Evolutionary conservation across 2,797 vertebrate genomes (phyloP).

Genomic region (Microctenopoma steveboyesi): DNA sequence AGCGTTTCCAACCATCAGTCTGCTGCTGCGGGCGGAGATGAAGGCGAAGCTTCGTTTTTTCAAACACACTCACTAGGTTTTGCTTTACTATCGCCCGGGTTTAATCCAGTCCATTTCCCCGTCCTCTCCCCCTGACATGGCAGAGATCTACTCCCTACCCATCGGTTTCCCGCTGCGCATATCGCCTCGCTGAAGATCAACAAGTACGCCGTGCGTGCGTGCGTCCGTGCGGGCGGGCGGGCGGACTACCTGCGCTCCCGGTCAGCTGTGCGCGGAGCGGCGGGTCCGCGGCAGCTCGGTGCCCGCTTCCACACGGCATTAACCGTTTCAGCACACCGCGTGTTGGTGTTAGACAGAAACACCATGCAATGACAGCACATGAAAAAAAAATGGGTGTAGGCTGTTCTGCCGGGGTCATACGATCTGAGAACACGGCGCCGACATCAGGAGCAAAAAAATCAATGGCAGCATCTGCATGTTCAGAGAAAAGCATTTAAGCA

Average conservation of each 20-base stretch:
- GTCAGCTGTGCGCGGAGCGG: slow-evolving; percentile 72
- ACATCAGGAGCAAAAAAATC: slow-evolving; percentile 7
- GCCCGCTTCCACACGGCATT: slow-evolving; percentile 56
- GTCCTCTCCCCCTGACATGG: slow-evolving; percentile 77
- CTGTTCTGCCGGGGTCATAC: not conserved
- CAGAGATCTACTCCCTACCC: slow-evolving; percentile 50
- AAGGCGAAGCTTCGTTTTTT: slow-evolving; percentile 49
- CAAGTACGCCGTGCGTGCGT: slow-evolving; percentile 75
- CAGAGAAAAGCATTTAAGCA: not conserved
- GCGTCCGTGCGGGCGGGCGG: slow-evolving; percentile 46
- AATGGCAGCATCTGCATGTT: not conserved
- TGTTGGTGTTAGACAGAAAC: not conserved
- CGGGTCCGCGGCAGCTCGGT: slow-evolving; percentile 58
- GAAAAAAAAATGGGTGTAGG: not conserved
- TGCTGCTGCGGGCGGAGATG: slow-evolving; percentile 56
- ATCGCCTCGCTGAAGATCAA: slow-evolving; percentile 75
- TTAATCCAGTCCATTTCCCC: slow-evolving; percentile 72
- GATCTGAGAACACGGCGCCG: slow-evolving; percentile 11
- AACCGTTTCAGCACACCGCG: slow-evolving; percentile 66
- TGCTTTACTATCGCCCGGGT: slow-evolving; percentile 72
- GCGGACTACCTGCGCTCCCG: slow-evolving; percentile 68
- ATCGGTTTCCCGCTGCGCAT: slow-evolving; percentile 42
- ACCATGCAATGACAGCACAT: not conserved
- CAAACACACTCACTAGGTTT: slow-evolving; percentile 65
- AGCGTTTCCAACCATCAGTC: slow-evolving; percentile 60